Evolutionary conservation across 2,888 invertebrate species (phyloP).

Genomic region (Dryocosmus kuriphilus): DNA sequence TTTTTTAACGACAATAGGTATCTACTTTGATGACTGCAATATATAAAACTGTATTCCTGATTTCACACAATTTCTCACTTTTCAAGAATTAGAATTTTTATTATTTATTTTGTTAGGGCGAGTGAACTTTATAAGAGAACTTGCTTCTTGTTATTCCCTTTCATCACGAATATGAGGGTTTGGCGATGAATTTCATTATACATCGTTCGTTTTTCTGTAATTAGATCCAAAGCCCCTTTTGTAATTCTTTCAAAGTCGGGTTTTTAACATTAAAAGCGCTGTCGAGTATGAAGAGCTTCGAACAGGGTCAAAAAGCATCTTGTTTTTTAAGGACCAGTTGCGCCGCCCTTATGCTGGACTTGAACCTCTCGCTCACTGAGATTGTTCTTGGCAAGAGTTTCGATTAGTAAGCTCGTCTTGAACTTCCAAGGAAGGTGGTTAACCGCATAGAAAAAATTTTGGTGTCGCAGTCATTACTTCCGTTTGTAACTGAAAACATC

Average conservation of each 20-base stretch:
- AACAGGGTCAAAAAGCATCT: constrained; percentile 30
- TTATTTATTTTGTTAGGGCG: neutral
- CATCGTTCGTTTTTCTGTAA: neutral
- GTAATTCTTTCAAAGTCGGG: neutral
- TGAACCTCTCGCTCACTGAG: constrained; percentile 1
- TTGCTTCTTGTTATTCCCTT: neutral
- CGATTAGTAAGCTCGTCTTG: constrained; percentile 29
- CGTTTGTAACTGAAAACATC: constrained; percentile 26
- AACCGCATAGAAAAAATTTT: constrained; percentile 36
- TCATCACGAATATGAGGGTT: neutral
- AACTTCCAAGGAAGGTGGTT: constrained; percentile 33
- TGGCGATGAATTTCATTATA: neutral
- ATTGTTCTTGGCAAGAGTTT: constrained; percentile 33
- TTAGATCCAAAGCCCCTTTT: constrained; percentile 19
- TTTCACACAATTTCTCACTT: no score
- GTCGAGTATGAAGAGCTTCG: constrained; percentile 23
- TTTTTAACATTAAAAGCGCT: constrained; percentile 32
- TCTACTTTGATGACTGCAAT: no score
- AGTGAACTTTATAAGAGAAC: neutral
- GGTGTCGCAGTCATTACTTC: constrained; percentile 27
- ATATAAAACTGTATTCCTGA: no score
- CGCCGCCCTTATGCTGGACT: neutral
- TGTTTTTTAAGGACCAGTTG: constrained; percentile 26
- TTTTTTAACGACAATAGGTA: no score
- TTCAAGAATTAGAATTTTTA: neutral